Percentiles rank a stretch among this genome's conserved stretches.
phyloP scores from a whole-genome alignment of 2,888 invertebrate species.

The Sarcophaga rosellei region DNA sequence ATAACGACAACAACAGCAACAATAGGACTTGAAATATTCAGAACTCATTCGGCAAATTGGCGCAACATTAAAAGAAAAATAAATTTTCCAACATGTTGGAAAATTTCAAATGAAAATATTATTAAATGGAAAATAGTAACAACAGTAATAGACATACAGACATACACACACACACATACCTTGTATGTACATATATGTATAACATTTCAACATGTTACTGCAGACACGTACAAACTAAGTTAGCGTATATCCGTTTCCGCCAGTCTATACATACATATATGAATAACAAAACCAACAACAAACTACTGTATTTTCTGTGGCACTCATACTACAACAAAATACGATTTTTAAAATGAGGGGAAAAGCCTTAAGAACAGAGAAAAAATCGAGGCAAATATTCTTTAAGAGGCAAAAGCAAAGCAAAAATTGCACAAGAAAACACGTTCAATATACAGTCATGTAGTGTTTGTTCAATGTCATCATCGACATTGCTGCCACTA shows the following conservation, averaged over 20 bases:
- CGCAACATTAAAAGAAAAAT: not conserved
- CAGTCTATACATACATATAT: not conserved
- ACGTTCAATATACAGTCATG: slow-evolving; percentile 28
- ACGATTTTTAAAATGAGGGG: slow-evolving; percentile 12
- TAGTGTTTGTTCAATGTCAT: slow-evolving; percentile 12
- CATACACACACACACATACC: not conserved
- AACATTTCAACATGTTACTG: not conserved
- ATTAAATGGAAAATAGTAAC: slow-evolving; percentile 49
- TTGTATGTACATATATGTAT: not conserved
- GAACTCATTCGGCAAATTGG: no score
- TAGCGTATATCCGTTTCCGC: slow-evolving; percentile 65
- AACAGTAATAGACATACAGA: not conserved
- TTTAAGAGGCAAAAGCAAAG: slow-evolving; percentile 8
- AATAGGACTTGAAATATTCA: no score
- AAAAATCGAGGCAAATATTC: not conserved
- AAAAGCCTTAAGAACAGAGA: slow-evolving; percentile 17
- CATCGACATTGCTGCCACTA: not conserved
- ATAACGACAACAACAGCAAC: not conserved
- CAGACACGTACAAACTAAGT: slow-evolving; percentile 42
- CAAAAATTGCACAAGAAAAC: slow-evolving; percentile 19
- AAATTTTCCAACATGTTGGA: slow-evolving; percentile 29
- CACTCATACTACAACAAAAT: not conserved
- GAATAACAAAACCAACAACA: slow-evolving; percentile 35
- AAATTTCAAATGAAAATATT: slow-evolving; percentile 56
- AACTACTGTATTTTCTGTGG: not conserved